Evolutionary conservation across 2,113 vertebrate species (phyloP).

Genomic region (Cyprichromis sp.): DNA sequence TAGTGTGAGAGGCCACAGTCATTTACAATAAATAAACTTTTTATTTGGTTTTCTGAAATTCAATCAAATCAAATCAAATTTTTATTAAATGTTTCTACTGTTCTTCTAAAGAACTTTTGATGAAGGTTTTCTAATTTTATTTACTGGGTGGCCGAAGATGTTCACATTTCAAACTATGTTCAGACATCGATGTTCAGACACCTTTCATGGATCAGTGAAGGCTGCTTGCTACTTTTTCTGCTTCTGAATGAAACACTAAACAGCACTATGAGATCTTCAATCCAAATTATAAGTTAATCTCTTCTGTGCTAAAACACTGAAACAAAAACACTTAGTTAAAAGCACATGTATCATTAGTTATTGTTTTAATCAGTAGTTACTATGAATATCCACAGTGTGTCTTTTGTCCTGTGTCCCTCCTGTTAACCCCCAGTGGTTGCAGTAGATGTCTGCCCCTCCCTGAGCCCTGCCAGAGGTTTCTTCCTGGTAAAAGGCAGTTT

Average conservation of each 20-base stretch:
- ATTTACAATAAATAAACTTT: not conserved
- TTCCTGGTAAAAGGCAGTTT: not conserved
- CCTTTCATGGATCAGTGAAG: not conserved
- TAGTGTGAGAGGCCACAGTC: not conserved
- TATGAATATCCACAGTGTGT: not conserved
- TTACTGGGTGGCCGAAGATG: not conserved
- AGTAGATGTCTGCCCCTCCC: not conserved
- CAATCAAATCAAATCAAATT: not conserved
- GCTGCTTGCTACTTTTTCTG: not conserved
- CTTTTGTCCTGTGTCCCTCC: not conserved
- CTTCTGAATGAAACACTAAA: not conserved
- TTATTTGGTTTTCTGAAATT: not conserved
- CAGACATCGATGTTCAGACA: not conserved
- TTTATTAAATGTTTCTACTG: not conserved
- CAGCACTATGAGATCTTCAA: not conserved
- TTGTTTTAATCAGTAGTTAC: not conserved
- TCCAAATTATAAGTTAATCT: not conserved
- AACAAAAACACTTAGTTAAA: not conserved
- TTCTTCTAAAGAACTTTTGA: not conserved
- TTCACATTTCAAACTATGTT: not conserved
- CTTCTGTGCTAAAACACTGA: not conserved
- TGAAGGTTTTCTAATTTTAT: not conserved
- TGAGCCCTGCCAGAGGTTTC: not conserved
- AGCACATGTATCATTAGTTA: not conserved
- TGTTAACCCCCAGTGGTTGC: not conserved